A percentile compares a stretch with the other conserved stretches of the same genome.
Conservation (phyloP, 2,888 invertebrate species). For the Empis stercorea region DNA sequence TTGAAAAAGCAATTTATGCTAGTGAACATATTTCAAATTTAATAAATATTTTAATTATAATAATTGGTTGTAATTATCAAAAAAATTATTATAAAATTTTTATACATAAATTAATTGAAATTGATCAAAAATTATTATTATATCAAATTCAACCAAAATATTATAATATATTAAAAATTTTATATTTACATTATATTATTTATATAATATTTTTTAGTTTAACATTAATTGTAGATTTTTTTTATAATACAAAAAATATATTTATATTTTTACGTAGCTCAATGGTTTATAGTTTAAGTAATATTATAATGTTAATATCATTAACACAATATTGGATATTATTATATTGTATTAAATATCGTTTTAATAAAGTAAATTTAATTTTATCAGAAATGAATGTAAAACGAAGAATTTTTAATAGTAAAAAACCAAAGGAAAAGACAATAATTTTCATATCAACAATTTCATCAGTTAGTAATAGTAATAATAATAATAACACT, state of each 20-base stretch:
- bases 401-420: not conserved
- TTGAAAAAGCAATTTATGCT: constrained; percentile 5
- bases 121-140: constrained; percentile 5
- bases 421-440: not conserved
- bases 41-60: constrained; percentile 1
- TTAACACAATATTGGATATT: constrained; percentile 4
- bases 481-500: not conserved
- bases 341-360: constrained; percentile 2
- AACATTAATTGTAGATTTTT: constrained; percentile 3
- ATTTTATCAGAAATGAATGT: not conserved
- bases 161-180: not conserved
- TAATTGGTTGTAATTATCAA: constrained; percentile 5
- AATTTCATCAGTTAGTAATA: not conserved
- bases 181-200: not conserved
- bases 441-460: not conserved
- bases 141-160: constrained; percentile 1
- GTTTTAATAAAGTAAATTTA: constrained; percentile 2
- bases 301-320: constrained; percentile 4
- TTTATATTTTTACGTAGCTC: constrained; percentile 4
- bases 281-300: constrained; percentile 3
- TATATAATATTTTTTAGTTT: not conserved
- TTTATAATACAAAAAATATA: constrained; percentile 2
- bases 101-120: constrained; percentile 5
- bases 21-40: constrained; percentile 8
- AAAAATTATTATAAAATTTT: constrained; percentile 3